A percentile compares a stretch with the other conserved stretches of the same genome.
Conservation (phyloP, 1,140 invertebrate species). For the Leucophenga varia region DNA sequence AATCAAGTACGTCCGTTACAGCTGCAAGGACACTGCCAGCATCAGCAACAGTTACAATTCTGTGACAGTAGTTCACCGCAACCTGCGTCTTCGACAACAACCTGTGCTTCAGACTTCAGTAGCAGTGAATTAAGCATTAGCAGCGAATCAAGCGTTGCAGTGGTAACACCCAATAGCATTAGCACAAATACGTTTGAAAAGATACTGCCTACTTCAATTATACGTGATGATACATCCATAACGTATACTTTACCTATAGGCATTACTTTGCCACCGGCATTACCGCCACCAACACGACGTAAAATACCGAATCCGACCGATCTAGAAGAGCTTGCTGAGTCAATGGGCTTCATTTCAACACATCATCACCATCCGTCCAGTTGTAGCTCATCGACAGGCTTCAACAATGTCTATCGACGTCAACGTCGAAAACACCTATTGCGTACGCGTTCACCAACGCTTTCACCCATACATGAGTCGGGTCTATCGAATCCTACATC, state of each 20-base stretch:
- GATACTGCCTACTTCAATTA: constrained; percentile 51
- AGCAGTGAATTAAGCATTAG: constrained; percentile 31
- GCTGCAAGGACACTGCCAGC: constrained; percentile 20
- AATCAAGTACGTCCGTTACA: constrained; percentile 53
- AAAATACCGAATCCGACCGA: constrained; percentile 56
- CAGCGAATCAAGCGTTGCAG: constrained; percentile 51
- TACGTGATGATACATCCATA: constrained; percentile 44
- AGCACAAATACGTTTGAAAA: constrained; percentile 39
- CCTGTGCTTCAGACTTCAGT: constrained; percentile 18
- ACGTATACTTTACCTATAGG: constrained; percentile 29
- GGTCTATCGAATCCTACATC: constrained; percentile 73
- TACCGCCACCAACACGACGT: constrained; percentile 57
- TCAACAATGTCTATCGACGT: constrained; percentile 41
- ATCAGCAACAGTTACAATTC: constrained; percentile 23
- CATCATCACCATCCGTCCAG: constrained; percentile 27
- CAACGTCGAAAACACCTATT: constrained; percentile 57
- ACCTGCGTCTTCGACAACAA: constrained; percentile 8
- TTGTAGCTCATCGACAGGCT: constrained; percentile 16
- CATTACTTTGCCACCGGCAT: constrained; percentile 53
- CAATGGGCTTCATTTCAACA: constrained; percentile 53
- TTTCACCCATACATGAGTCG: constrained; percentile 72
- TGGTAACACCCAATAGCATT: constrained; percentile 8
- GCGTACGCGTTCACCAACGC: constrained; percentile 61
- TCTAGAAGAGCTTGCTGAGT: constrained; percentile 60
- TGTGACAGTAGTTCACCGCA: constrained; percentile 20